A percentile compares a stretch with the other conserved stretches of the same genome.
phyloP scores from a whole-genome alignment of 2,113 vertebrate species.

The Alligator sinensis region DNA sequence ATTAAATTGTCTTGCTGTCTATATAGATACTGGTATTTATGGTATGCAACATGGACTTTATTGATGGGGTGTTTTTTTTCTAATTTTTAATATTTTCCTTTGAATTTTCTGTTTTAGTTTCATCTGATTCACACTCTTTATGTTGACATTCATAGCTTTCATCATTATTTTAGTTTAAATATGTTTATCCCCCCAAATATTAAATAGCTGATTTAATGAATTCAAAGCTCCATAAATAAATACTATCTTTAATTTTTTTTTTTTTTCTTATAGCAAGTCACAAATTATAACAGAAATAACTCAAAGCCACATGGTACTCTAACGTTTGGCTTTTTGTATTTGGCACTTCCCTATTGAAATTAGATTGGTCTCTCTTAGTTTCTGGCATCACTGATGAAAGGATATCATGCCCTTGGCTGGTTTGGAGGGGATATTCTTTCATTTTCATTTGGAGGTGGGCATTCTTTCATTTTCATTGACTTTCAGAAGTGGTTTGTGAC shows the following conservation, averaged over 20 bases:
- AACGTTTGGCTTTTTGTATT: not conserved
- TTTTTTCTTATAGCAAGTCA: not conserved
- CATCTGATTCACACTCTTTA: not conserved
- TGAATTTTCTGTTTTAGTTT: not conserved
- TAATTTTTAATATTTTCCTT: not conserved
- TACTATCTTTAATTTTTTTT: not conserved
- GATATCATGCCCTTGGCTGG: not conserved
- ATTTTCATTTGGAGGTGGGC: too few relatives aligned
- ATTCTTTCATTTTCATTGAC: not conserved
- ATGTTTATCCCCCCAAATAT: not conserved
- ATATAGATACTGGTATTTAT: not conserved
- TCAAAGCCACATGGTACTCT: not conserved
- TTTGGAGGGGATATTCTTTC: too few relatives aligned
- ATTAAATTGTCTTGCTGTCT: slow-evolving; percentile 12
- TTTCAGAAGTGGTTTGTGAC: not conserved
- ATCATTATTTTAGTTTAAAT: too few relatives aligned
- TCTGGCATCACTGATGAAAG: not conserved
- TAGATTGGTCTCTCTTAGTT: not conserved
- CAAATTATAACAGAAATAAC: not conserved
- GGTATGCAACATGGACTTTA: not conserved
- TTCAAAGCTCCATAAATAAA: not conserved
- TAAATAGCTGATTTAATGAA: not conserved
- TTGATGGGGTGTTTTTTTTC: not conserved
- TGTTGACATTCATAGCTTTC: too few relatives aligned
- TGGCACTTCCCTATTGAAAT: not conserved